These are phyloP conservation scores for Dorcus hopei DNA, from an alignment of 2,888 invertebrate genomes.

Conservation along the genomic window DNA sequence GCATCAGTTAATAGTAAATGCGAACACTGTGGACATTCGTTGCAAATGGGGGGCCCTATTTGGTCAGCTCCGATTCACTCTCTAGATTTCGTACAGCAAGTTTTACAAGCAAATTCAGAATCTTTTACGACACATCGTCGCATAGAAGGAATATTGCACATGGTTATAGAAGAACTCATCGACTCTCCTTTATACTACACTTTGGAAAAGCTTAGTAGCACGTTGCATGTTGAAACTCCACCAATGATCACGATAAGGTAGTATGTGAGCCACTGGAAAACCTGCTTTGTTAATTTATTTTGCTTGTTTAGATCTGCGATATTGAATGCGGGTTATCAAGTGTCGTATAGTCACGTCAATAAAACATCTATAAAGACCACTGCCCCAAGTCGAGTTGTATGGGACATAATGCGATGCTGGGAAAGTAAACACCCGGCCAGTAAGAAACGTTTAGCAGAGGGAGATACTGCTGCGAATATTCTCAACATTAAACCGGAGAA, in stretches of 20 bases:
- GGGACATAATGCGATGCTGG: constrained; percentile 91
- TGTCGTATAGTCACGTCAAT: constrained; percentile 88
- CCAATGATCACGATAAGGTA: constrained; percentile 69
- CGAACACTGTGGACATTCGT: constrained; percentile 69
- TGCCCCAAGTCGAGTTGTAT: constrained; percentile 80
- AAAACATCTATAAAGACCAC: constrained; percentile 89
- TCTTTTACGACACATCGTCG: constrained; percentile 69
- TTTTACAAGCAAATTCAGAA: constrained; percentile 54
- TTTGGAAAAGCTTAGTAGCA: constrained; percentile 71
- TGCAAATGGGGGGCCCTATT: constrained; percentile 90
- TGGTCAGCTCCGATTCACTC: constrained; percentile 89
- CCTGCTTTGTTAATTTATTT: neutral
- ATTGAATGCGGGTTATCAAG: constrained; percentile 83
- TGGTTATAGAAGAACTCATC: constrained; percentile 78
- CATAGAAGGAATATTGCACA: constrained; percentile 74
- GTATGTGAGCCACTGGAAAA: neutral
- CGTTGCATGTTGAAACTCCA: constrained; percentile 68
- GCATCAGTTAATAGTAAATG: constrained; percentile 68
- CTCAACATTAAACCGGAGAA: constrained; percentile 54
- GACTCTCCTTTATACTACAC: constrained; percentile 87
- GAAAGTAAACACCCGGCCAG: constrained; percentile 65
- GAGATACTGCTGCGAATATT: constrained; percentile 55
- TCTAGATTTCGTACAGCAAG: constrained; percentile 66
- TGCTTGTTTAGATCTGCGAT: constrained; percentile 73
- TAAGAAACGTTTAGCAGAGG: constrained; percentile 55